Evolutionary conservation across 2,888 invertebrate species (phyloP).

Genomic region (Oxycera nigricornis): DNA sequence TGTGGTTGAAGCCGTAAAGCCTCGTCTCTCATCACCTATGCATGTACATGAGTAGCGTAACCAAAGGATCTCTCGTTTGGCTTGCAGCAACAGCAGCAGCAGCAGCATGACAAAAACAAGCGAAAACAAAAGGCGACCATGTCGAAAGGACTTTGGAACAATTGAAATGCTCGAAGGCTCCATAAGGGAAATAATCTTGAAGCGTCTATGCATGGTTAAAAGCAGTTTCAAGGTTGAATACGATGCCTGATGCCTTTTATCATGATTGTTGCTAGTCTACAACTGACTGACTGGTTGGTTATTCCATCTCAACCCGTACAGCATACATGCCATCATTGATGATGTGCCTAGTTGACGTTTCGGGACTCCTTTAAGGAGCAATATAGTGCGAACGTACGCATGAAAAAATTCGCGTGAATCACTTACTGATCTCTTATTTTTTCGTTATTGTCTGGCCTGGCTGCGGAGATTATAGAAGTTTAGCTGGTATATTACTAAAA

Average conservation of each 20-base stretch:
- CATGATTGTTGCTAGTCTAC: slow-evolving; percentile 6
- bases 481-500: neutral
- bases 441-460: neutral
- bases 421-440: slow-evolving; percentile 18
- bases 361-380: neutral
- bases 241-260: neutral
- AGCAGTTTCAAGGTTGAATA: slow-evolving; percentile 24
- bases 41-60: too few species aligned
- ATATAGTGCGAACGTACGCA: slow-evolving; percentile 17
- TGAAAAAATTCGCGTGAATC: slow-evolving; percentile 20
- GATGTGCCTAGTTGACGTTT: neutral
- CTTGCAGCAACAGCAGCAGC: too few species aligned
- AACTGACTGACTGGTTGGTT: neutral
- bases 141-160: slow-evolving; percentile 29
- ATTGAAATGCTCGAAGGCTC: slow-evolving; percentile 14
- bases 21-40: too few species aligned
- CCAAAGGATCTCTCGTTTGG: too few species aligned
- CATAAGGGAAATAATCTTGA: neutral
- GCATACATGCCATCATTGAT: neutral
- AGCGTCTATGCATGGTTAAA: neutral
- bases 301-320: neutral
- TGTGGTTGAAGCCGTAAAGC: too few species aligned
- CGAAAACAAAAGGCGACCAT: slow-evolving; percentile 4
- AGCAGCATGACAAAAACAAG: too few species aligned
- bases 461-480: too few species aligned